Evolutionary conservation across 2,113 vertebrate genomes (phyloP), one percentile per base, ranked within the genome.

Genomic region (Sinosuthora webbiana): DNA sequence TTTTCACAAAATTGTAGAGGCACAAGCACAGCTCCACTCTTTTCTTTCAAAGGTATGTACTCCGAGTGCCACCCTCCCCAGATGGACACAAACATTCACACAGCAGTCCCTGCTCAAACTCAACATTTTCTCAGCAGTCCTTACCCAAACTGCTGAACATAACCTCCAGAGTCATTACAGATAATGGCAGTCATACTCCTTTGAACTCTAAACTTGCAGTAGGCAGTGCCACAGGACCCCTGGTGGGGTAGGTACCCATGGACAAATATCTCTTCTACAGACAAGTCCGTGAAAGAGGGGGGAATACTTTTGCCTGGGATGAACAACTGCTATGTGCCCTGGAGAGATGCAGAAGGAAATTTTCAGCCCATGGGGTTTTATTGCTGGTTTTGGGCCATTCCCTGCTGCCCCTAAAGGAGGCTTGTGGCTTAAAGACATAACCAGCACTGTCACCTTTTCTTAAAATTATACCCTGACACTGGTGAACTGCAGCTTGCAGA

Each of bases 91-190:
- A 80, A 73, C 35, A 87, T 50, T 81, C 56, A 77, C 70, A 69
- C 55, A 88, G 79, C 60, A 83, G 64, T 74, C 59, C 22, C 70
- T 81, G 37, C 35, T 83, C 42, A 73, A 87, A 60, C 45, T 86
- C 82, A 59, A 45, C 33, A 28, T 83, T 83, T 97, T 96, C 68
- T 59, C 92, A 90, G 83, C 60, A 77, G 68, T 78, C 71, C 28
- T 86, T 75, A 45, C 63, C 50, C 59, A 67, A 80, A 86, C 16
- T 59, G 60, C 79, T 63, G 63, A 93, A 79, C 13, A 33, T 59
- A 94, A 90, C 50, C 82, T 65, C 55, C 50, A 83, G 71, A 25
- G n/a, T 67, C 69, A 81, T 5, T 19, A 75, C 35, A 41, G 41
- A 78, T 92, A 93, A 92, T 4, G 19, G 68, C 82, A 75, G 60